Conservation (phyloP, 2,113 vertebrate species). For the Callionymus lyra region DNA sequence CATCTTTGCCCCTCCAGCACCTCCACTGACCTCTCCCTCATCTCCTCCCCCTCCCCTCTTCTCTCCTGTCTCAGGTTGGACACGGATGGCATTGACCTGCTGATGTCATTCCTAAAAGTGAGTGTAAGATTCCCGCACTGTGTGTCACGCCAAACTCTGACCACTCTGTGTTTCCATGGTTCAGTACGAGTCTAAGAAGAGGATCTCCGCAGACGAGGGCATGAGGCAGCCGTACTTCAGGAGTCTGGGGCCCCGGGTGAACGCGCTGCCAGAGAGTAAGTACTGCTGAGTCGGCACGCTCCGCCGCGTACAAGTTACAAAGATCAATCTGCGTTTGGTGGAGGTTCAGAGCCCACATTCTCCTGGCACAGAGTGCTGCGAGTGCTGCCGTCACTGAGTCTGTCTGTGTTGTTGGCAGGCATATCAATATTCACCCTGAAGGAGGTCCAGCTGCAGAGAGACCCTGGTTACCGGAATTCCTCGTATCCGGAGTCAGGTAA, state of each 20-base stretch:
- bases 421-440: conserved; percentile 93
- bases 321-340: background rate
- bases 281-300: conserved; percentile 45
- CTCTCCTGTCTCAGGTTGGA: conserved; percentile 73
- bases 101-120: conserved; percentile 90
- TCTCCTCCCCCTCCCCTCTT: conserved; percentile 9
- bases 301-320: conserved; percentile 10
- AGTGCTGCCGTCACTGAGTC: conserved; percentile 4
- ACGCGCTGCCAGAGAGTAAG: conserved; percentile 89
- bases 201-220: conserved; percentile 87
- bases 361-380: conserved; percentile 19
- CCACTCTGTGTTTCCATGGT: conserved; percentile 5
- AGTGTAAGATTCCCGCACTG: conserved; percentile 32
- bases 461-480: conserved; percentile 90
- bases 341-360: conserved; percentile 20
- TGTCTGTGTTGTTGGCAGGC: conserved; percentile 60
- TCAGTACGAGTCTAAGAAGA: conserved; percentile 90
- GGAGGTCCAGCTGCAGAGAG: conserved; percentile 90
- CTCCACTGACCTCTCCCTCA: conserved; percentile 27
- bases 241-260: conserved; percentile 83
- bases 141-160: conserved; percentile 5
- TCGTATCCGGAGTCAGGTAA: conserved; percentile 88
- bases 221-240: conserved; percentile 91
- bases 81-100: conserved; percentile 85
- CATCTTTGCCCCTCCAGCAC: conserved; percentile 34